Base-by-base conservation (phyloP, 2,113 vertebrate genomes). In the Trachemys scripta region DNA sequence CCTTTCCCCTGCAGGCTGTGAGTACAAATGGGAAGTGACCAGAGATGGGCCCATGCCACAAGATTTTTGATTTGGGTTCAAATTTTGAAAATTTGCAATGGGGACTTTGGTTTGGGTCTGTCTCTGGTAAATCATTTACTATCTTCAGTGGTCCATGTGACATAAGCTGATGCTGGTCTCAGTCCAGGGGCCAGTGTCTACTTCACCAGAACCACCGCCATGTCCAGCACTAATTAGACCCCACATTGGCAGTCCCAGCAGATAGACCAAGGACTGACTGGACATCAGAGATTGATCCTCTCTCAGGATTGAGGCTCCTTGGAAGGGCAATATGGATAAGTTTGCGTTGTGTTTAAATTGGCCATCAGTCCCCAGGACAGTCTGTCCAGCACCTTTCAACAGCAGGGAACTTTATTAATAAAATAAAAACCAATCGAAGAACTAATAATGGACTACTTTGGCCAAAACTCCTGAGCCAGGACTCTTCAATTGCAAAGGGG, bases 141-240 rank as follows among this genome's bases (percentile, higher is more conserved):
- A 80, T 38, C 54, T 86, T 59, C 42, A 45, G 80, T 12, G 27
- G 49, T 17, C 56, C 31, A 45, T 31, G n/a, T 89, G 35, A 49
- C 20, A 20, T 51, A 0, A 0, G 47, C 2, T 29, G 78, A 72
- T 0, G 0, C 29, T 69, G 92, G 72, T 49, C 84, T 92, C 42
- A 2, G 69, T 54, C 56, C 56, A 82, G 86, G 20, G 81, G 83
- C 76, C 0, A 0, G 62, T 2, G 49, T 59, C 29, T 11, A 62
- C 59, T 62, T 62, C 31, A 31, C 29, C 29, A 91, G 35, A 2
- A 0, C 59, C n/a, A 87, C 13, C 84, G 78, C 42, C 90, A 53
- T 0, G 7, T 13, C 42, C 78, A 49, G 42, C 27, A 62, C 1
- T 0, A 72, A 35, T 31, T 53, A n/a, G 20, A 69, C 14, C 35